Evolutionary conservation across 2,113 vertebrate genomes (phyloP).

Genomic region (Myrmecophaga tridactyla): DNA sequence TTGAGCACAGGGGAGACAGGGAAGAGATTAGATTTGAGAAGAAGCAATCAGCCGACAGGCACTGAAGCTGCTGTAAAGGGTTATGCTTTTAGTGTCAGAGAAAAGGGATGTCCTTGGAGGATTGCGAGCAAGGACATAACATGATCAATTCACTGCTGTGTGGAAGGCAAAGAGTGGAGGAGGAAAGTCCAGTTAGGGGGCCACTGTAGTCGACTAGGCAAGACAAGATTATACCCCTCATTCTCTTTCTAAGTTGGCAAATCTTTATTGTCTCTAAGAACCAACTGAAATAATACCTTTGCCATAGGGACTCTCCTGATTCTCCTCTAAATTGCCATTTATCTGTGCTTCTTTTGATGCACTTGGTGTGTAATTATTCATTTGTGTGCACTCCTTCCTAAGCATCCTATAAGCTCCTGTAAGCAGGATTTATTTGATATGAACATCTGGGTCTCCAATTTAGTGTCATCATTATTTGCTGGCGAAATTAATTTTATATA

Average conservation of each 20-base stretch:
- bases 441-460: background rate
- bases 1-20: background rate
- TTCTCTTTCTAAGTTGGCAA: background rate
- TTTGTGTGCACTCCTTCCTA: background rate
- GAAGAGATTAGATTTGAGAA: background rate
- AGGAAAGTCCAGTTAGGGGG: background rate
- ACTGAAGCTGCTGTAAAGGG: background rate
- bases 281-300: background rate
- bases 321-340: background rate
- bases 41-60: background rate
- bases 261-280: background rate
- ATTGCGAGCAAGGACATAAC: background rate
- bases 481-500: background rate
- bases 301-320: background rate
- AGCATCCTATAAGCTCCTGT: background rate
- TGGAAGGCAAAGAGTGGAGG: background rate
- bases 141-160: background rate
- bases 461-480: background rate
- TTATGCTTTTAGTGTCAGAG: background rate
- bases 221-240: background rate
- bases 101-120: background rate
- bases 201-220: background rate
- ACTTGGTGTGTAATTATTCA: background rate
- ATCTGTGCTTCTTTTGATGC: background rate
- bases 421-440: background rate